Base-by-base conservation (phyloP, 2,888 invertebrate species). In the Habrosyne pyritoides region DNA sequence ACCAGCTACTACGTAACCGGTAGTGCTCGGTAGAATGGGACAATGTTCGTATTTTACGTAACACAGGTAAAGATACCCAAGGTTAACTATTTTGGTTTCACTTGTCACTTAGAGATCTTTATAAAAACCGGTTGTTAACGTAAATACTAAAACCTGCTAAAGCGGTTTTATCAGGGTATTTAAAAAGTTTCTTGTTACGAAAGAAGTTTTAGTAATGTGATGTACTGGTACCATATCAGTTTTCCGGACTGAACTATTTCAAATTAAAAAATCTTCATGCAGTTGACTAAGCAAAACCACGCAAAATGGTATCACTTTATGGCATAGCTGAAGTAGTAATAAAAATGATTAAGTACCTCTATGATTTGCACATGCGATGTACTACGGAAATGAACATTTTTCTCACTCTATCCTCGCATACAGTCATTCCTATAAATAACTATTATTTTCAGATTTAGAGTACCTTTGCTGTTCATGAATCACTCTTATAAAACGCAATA, bases 401-500 rank as follows among this genome's bases (percentile, higher is more conserved):
- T 50, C 28, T 50, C 21, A 14, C 50, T 50, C 12, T 33, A 33
- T 26, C 10, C 50, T 28, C 49, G 28, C 26, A 21, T 50, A 49
- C 26, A 48, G n/a, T 24, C 14, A 14, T 18, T 28, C 26, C 50
- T 21, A 50, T 50, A 50, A 28, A 50, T 50, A 30, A 28, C 28
- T 28, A 50, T 28, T 50, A 50, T 28, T 30, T 50, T 10, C 30
- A 50, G 50, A 50, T 50, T 50, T 50, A 50, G 28, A 50, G 30
- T 50, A 28, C 28, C 50, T 18, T 28, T 18, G 30, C 28, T 50
- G 28, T 50, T 28, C 50, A 28, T 50, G 12, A 30, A 48, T 48
- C 21, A 18, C 50, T 22, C 26, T 21, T 28, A 50, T 50, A 28
- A 50, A 50, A 50, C 28, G 30, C 21, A 30, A 50, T 30, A 28